A percentile compares a stretch with the other conserved stretches of the same genome.
phyloP scores from a whole-genome alignment of 1,140 invertebrate genomes.

The Stratiolaelaps scimitus region DNA sequence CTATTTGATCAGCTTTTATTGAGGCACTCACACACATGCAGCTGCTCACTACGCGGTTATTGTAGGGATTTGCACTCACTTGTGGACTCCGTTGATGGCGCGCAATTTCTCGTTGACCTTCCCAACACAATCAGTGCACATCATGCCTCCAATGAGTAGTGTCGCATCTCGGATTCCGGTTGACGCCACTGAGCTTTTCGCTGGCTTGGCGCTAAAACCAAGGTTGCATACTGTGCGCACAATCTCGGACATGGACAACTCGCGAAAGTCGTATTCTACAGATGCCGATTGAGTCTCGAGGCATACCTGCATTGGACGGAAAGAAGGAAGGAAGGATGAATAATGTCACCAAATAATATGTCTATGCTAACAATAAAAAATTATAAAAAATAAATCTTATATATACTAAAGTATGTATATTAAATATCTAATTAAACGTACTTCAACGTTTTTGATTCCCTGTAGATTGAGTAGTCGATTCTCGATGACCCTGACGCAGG shows the following conservation, averaged over 20 bases:
- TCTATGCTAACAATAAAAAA: too few relatives aligned
- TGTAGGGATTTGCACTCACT: neutral
- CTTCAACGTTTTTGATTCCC: conserved; percentile 53
- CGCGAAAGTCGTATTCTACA: neutral
- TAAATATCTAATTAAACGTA: conserved; percentile 45
- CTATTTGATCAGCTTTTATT: too few relatives aligned
- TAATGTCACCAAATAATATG: too few relatives aligned
- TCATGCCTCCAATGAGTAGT: conserved; percentile 18
- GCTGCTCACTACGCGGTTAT: too few relatives aligned
- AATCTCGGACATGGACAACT: conserved; percentile 22
- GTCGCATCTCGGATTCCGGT: conserved; percentile 5
- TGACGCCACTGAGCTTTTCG: neutral
- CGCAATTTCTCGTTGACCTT: conserved; percentile 1
- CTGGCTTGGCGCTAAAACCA: conserved; percentile 8
- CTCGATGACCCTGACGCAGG: conserved; percentile 65
- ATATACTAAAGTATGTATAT: too few relatives aligned
- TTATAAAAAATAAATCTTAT: too few relatives aligned
- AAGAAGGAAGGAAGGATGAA: neutral
- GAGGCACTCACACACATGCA: too few relatives aligned
- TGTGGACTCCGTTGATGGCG: conserved; percentile 19
- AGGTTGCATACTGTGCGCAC: conserved; percentile 14
- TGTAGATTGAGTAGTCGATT: conserved; percentile 47
- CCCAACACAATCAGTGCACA: conserved; percentile 18
- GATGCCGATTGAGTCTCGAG: conserved; percentile 9
- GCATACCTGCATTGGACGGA: neutral